phyloP scores from a whole-genome alignment of 2,797 vertebrate genomes.

The Telmatherina bonti region DNA sequence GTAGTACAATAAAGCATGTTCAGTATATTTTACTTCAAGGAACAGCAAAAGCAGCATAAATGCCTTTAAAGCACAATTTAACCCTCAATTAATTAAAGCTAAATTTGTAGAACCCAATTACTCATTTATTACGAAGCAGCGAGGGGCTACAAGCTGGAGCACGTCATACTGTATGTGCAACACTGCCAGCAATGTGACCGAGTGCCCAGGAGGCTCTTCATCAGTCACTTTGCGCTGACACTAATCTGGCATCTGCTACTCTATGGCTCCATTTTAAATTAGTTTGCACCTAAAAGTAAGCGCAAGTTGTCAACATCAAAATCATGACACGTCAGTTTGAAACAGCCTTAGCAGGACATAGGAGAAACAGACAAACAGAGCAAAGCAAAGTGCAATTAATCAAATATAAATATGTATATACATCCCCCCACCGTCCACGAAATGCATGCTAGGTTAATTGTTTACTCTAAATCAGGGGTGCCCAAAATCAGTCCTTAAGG shows the following conservation, averaged over 20 bases:
- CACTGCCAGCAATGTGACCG: constrained; percentile 53
- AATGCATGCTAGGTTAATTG: no score
- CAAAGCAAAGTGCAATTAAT: background rate
- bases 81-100: constrained; percentile 46
- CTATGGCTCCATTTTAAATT: constrained; percentile 72
- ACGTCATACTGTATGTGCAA: constrained; percentile 36
- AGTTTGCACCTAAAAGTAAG: constrained; percentile 65
- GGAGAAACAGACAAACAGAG: constrained; percentile 6
- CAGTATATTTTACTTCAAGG: constrained; percentile 9
- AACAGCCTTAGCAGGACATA: constrained; percentile 49
- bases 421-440: no score
- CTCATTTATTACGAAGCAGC: constrained; percentile 46
- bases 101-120: constrained; percentile 40
- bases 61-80: constrained; percentile 40
- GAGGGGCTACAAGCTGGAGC: constrained; percentile 43
- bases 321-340: constrained; percentile 56
- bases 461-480: no score
- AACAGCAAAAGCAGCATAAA: constrained; percentile 25
- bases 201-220: constrained; percentile 66
- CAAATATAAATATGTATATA: background rate
- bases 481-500: no score
- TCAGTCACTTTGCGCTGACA: constrained; percentile 74
- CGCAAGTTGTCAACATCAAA: constrained; percentile 66
- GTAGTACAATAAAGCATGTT: constrained; percentile 8
- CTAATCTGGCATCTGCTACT: constrained; percentile 77